Percentiles rank a stretch among this genome's conserved stretches.
Conservation (phyloP, 2,797 vertebrate genomes). For the Fistularia commersonii region DNA sequence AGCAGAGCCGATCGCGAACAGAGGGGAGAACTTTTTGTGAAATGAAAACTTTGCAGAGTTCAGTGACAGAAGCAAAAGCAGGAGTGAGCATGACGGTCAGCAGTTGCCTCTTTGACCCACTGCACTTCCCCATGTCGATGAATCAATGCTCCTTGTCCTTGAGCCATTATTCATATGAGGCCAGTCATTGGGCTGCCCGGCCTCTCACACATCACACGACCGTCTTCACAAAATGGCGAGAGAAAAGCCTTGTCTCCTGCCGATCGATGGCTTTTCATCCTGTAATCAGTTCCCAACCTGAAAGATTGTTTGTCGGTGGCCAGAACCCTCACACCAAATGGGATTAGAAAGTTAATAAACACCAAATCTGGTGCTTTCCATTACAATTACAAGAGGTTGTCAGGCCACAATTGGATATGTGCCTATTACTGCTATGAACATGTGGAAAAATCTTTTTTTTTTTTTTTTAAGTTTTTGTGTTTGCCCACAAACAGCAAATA, state of each 20-base stretch:
- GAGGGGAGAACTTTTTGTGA: conserved; percentile 28
- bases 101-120: conserved; percentile 56
- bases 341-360: too few species aligned
- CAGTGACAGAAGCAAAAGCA: conserved; percentile 22
- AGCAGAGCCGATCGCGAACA: conserved; percentile 37
- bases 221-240: conserved; percentile 46
- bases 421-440: too few species aligned
- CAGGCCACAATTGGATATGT: too few species aligned
- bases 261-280: conserved; percentile 64
- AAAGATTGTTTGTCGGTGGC: too few species aligned
- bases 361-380: too few species aligned
- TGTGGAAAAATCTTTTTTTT: too few species aligned
- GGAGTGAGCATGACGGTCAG: conserved; percentile 53
- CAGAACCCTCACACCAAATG: too few species aligned
- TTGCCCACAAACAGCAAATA: conserved; percentile 16
- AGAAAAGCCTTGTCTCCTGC: conserved; percentile 27
- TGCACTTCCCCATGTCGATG: conserved; percentile 55
- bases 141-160: conserved; percentile 71
- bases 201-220: conserved; percentile 38
- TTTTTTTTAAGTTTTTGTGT: too few species aligned
- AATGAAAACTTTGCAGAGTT: conserved; percentile 13
- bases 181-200: conserved; percentile 24
- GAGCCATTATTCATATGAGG: conserved; percentile 64
- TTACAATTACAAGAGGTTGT: too few species aligned
- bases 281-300: conserved; percentile 52